These are phyloP conservation scores for Dromococcyx pavoninus DNA, from an alignment of 2,797 vertebrate species.

Conservation along the genomic window DNA sequence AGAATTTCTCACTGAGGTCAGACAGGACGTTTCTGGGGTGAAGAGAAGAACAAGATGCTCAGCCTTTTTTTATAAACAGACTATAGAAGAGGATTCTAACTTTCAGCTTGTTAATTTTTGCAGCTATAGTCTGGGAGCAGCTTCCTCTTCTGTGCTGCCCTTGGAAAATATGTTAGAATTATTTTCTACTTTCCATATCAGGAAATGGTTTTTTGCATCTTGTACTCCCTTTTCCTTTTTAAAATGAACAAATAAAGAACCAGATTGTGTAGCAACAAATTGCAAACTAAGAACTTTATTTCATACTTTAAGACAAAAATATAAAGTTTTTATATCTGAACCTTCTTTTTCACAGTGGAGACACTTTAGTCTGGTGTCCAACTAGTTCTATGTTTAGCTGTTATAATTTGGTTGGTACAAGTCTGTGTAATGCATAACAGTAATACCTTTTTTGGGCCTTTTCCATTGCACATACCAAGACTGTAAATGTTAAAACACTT, in stretches of 20 bases:
- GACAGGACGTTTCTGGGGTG: neutral
- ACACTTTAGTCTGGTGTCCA: neutral
- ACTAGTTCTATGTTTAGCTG: neutral
- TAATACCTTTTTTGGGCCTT: neutral
- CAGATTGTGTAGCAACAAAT: neutral
- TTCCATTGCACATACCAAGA: neutral
- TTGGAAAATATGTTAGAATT: neutral
- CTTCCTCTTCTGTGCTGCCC: neutral
- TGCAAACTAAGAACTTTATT: neutral
- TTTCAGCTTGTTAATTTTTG: constrained; percentile 1
- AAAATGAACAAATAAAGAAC: neutral
- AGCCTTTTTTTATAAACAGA: neutral
- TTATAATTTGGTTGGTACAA: neutral
- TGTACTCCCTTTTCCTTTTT: neutral
- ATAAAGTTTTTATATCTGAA: neutral
- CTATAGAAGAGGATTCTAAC: neutral
- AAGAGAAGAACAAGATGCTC: neutral
- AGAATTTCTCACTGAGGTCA: neutral
- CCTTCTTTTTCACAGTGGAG: neutral
- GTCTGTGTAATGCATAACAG: neutral
- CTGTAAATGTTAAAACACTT: neutral
- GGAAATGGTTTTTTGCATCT: constrained; percentile 6
- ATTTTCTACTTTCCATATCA: neutral
- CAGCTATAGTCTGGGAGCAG: neutral
- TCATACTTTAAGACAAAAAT: neutral